Evolutionary conservation across 2,113 vertebrate species (phyloP).

Genomic region (Xiphophorus hellerii): DNA sequence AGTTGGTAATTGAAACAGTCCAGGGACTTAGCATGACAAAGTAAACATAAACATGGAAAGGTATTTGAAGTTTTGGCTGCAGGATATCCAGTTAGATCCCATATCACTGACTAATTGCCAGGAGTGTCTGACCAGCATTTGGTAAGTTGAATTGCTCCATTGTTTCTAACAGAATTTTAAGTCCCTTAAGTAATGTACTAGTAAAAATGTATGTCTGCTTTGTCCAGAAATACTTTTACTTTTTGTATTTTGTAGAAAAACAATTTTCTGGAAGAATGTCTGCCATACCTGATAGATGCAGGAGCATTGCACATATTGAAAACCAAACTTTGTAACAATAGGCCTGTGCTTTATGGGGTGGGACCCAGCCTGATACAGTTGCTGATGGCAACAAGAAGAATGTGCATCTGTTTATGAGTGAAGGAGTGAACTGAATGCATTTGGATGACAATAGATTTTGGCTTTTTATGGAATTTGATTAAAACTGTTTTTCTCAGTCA

Average conservation of each 20-base stretch:
- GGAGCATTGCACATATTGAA: conserved; percentile 44
- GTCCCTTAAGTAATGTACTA: conserved; percentile 30
- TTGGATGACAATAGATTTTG: conserved; percentile 1
- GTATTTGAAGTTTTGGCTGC: conserved; percentile 30
- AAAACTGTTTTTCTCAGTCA: conserved; percentile 35
- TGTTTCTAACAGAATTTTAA: conserved; percentile 32
- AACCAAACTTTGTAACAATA: conserved; percentile 46
- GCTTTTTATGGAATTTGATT: conserved; percentile 5
- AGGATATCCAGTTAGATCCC: conserved; percentile 20
- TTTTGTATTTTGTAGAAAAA: conserved; percentile 48
- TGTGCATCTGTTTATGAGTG: conserved; percentile 14
- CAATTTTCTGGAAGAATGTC: conserved; percentile 26
- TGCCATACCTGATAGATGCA: conserved; percentile 21
- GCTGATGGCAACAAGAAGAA: conserved; percentile 47
- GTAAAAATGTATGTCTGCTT: conserved; percentile 37
- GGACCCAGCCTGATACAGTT: conserved; percentile 41
- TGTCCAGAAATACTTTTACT: conserved; percentile 43
- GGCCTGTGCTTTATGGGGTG: conserved; percentile 51
- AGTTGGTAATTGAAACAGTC: conserved; percentile 31
- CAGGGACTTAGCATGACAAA: conserved; percentile 16
- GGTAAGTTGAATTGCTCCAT: conserved; percentile 37
- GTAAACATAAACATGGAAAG: conserved; percentile 11
- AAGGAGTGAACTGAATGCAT: background rate
- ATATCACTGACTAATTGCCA: conserved; percentile 15
- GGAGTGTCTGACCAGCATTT: conserved; percentile 27